Conservation (phyloP, 1,140 invertebrate genomes). For the Ridgeia piscesae region DNA sequence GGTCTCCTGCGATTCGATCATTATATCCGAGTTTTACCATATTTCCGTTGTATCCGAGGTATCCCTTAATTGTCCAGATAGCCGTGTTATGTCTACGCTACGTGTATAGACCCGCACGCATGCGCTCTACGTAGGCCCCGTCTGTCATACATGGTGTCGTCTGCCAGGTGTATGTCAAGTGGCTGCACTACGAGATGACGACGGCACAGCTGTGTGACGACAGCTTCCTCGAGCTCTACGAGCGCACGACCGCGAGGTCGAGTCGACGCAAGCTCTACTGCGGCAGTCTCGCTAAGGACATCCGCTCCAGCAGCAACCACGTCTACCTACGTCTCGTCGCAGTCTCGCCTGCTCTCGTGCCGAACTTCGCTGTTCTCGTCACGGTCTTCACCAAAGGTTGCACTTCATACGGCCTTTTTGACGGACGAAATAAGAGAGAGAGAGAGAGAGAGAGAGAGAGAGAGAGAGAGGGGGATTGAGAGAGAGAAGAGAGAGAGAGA, state of each 20-base stretch:
- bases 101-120: too few species aligned
- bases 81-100: too few species aligned
- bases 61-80: too few species aligned
- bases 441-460: too few species aligned
- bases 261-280: conserved; percentile 72
- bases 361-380: conserved; percentile 27
- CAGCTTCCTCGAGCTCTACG: conserved; percentile 66
- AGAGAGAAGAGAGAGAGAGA: too few species aligned
- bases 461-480: too few species aligned
- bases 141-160: neutral
- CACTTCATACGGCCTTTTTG: neutral
- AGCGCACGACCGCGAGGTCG: conserved; percentile 67
- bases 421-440: too few species aligned
- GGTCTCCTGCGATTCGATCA: too few species aligned
- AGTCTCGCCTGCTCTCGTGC: neutral
- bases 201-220: conserved; percentile 52
- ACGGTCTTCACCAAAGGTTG: conserved; percentile 28
- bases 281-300: conserved; percentile 74
- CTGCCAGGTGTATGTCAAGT: neutral
- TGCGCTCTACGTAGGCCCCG: too few species aligned
- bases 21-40: too few species aligned
- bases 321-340: conserved; percentile 26
- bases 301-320: conserved; percentile 50
- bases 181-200: conserved; percentile 63
- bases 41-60: too few species aligned